phyloP scores from a whole-genome alignment of 2,113 vertebrate genomes.

The Vulpes vulpes region DNA sequence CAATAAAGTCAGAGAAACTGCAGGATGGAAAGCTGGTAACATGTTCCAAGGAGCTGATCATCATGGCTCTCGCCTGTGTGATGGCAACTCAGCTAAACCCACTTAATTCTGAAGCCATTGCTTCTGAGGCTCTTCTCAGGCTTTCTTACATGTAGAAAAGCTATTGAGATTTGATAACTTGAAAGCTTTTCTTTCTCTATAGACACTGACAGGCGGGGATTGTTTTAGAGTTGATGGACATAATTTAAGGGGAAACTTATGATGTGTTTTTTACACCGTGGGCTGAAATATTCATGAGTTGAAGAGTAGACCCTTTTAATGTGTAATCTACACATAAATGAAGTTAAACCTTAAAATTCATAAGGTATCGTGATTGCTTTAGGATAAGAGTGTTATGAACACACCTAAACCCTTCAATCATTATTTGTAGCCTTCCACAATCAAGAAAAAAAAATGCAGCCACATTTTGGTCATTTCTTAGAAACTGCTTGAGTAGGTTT shows the following conservation, averaged over 20 bases:
- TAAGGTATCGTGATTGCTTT: not conserved
- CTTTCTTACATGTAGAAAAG: not conserved
- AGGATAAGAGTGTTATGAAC: not conserved
- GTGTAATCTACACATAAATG: not conserved
- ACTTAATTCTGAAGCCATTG: not conserved
- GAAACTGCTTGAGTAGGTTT: not conserved
- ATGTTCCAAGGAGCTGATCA: too few species aligned
- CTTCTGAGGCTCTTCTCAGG: not conserved
- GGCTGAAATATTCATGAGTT: not conserved
- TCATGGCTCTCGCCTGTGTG: not conserved
- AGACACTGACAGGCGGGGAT: not conserved
- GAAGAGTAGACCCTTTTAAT: not conserved
- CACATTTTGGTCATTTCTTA: conserved; percentile 36
- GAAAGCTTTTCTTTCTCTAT: not conserved
- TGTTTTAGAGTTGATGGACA: conserved; percentile 25
- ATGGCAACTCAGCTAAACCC: fast-evolving
- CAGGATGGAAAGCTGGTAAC: not conserved
- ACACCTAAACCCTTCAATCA: not conserved
- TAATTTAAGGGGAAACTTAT: not conserved
- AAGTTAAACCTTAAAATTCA: conserved; percentile 37
- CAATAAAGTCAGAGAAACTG: not conserved
- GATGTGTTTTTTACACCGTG: not conserved
- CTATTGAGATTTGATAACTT: conserved; percentile 32
- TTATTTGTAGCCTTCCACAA: not conserved
- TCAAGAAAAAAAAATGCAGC: conserved; percentile 18